Base-by-base conservation (phyloP, 1,140 invertebrate species). In the Aphaenogaster floridana region DNA sequence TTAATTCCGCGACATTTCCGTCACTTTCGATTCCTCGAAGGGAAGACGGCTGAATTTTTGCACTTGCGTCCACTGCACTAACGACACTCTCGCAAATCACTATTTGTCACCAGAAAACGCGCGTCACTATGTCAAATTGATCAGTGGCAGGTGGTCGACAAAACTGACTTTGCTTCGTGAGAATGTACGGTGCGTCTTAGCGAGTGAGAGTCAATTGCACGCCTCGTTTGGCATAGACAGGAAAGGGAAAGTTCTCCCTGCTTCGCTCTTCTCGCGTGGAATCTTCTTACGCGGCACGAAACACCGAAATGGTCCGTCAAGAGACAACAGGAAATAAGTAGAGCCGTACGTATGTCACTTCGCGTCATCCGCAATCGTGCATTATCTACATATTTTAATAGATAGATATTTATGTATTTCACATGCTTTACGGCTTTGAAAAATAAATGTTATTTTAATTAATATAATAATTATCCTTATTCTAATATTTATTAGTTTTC, bases 181-280 rank as follows among this genome's bases (percentile, higher is more conserved):
- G 11, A 61, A 76, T 68, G 17, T 21, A 72, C 50, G 17, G 17
- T 15, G 36, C 34, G 17, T n/a, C 36, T 48, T 34, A 13, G 15
- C n/a, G 13, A 36, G 39, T 76, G 80, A 71, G 78, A 74, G 54
- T 61, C 64, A 2, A 48, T 48, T 8, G 36, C 42, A 17, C 28
- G 28, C 28, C 7, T 68, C 2, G 52, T 76, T 90, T 66, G 42
- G 15, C 61, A 77, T 78, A 63, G 52, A 89, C 59, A 28, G 34
- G 89, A 90, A 91, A 92, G 88, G 77, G 89, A 93, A 93, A 93
- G 89, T 90, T 34, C 88, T 63, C 54, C 21, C 59, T 64, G 28
- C 76, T 76, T 50, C 68, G 36, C 57, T 54, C 13, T 50, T 69
- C 42, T 59, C 2, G 11, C 15, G 5, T 4, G 5, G 8, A 61